Conservation (phyloP, 2,113 vertebrate species). For the Butorides virescens region DNA sequence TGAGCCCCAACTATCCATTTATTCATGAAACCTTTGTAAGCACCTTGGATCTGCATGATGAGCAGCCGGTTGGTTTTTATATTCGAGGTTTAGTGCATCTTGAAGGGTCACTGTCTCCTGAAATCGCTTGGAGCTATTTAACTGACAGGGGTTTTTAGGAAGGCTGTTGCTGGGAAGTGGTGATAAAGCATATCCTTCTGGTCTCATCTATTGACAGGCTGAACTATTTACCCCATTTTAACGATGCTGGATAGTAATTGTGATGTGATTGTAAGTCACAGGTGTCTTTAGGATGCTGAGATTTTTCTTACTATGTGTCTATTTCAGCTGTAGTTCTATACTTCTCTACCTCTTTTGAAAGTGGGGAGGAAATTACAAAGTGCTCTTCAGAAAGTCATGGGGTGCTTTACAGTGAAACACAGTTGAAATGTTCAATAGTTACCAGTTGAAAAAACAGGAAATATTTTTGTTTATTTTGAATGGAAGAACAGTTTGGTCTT, state of each 20-base stretch:
- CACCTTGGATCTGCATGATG: background rate
- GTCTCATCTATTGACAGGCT: background rate
- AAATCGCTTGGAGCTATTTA: background rate
- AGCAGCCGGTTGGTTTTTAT: background rate
- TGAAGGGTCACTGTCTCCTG: background rate
- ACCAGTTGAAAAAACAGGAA: background rate
- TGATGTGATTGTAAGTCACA: background rate
- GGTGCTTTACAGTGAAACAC: background rate
- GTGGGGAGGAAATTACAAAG: background rate
- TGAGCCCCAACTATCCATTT: background rate
- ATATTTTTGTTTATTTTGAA: background rate
- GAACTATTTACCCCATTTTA: background rate
- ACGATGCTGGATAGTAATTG: fast-evolving
- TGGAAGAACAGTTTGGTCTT: background rate
- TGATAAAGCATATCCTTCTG: background rate
- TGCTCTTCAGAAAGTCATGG: background rate
- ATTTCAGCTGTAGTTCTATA: background rate
- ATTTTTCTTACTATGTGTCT: background rate
- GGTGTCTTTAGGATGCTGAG: background rate
- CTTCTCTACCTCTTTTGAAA: background rate
- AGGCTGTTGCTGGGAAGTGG: background rate
- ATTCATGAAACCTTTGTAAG: background rate
- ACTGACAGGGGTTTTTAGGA: background rate
- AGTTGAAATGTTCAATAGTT: background rate
- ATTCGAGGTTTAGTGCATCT: background rate